Conservation (phyloP, 2,797 vertebrate species). For the Micromesistius poutassou region DNA sequence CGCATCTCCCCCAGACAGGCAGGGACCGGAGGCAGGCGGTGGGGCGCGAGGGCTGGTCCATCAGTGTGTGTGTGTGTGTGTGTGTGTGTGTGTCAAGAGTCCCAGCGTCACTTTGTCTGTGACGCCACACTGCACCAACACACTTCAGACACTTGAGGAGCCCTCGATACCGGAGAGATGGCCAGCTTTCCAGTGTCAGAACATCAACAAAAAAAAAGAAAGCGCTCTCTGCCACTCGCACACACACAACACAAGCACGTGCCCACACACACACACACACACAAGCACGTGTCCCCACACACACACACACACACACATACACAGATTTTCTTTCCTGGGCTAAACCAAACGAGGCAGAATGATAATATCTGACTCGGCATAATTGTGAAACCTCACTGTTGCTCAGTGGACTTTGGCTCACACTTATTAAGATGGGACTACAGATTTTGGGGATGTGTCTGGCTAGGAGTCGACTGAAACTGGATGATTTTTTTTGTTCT, state of each 20-base stretch:
- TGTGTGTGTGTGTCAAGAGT: slow-evolving; percentile 26
- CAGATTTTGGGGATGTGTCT: too few species aligned
- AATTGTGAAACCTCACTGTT: neutral
- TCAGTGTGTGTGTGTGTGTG: slow-evolving; percentile 35
- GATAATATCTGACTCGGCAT: neutral
- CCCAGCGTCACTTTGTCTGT: slow-evolving; percentile 30
- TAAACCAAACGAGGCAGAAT: neutral
- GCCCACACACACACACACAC: neutral
- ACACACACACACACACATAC: too few species aligned
- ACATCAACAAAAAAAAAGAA: neutral
- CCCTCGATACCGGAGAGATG: slow-evolving; percentile 1
- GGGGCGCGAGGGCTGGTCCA: slow-evolving; percentile 29
- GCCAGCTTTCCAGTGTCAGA: neutral
- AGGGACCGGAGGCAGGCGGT: neutral
- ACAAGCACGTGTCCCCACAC: neutral
- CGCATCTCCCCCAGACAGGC: slow-evolving; percentile 18
- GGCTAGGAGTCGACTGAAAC: too few species aligned
- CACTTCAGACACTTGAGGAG: slow-evolving; percentile 13
- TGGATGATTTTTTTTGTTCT: neutral
- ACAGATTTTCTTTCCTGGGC: neutral
- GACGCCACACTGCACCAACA: neutral
- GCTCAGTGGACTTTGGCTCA: too few species aligned
- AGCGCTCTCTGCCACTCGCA: too few species aligned
- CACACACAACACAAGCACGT: too few species aligned
- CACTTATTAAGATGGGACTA: neutral